A percentile compares a stretch with the other conserved stretches of the same genome.
These are phyloP conservation scores for Choristoneura rosaceana DNA, from an alignment of 2,888 invertebrate species.

Conservation along the genomic window DNA sequence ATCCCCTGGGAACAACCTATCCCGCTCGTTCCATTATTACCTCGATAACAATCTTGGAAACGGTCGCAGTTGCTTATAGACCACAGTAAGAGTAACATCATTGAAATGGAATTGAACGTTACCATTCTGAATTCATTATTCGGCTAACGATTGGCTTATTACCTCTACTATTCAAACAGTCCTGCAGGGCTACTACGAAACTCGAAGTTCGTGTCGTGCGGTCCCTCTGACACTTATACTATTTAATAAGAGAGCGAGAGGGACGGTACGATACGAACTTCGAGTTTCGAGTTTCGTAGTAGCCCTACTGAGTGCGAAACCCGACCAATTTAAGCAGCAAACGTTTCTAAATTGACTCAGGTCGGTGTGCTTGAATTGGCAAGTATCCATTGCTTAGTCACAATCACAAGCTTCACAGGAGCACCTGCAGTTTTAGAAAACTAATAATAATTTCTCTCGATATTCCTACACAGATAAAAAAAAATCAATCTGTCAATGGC, in stretches of 20 bases:
- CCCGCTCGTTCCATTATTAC: conserved; percentile 37
- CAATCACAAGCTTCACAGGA: neutral
- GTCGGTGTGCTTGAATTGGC: neutral
- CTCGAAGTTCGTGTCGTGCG: too few relatives aligned
- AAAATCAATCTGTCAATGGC: too few relatives aligned
- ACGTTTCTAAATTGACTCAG: neutral
- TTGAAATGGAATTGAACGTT: conserved; percentile 8
- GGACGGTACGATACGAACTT: too few relatives aligned
- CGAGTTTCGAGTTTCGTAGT: too few relatives aligned
- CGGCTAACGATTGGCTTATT: neutral
- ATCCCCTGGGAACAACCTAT: conserved; percentile 27
- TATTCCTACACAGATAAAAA: too few relatives aligned
- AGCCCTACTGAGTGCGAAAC: neutral
- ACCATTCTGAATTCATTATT: conserved; percentile 7
- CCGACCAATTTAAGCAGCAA: neutral
- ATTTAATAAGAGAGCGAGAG: too few relatives aligned
- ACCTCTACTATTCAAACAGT: neutral
- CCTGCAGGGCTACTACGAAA: too few relatives aligned
- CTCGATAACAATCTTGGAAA: conserved; percentile 17
- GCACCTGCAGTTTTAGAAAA: neutral
- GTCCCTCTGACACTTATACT: too few relatives aligned
- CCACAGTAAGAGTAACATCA: conserved; percentile 1
- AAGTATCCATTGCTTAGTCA: neutral
- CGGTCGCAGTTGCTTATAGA: neutral
- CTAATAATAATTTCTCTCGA: too few relatives aligned